A percentile compares a stretch with the other conserved stretches of the same genome.
These are phyloP conservation scores for Zaprionus capensis DNA, from an alignment of 1,140 invertebrate genomes.

Conservation along the genomic window DNA sequence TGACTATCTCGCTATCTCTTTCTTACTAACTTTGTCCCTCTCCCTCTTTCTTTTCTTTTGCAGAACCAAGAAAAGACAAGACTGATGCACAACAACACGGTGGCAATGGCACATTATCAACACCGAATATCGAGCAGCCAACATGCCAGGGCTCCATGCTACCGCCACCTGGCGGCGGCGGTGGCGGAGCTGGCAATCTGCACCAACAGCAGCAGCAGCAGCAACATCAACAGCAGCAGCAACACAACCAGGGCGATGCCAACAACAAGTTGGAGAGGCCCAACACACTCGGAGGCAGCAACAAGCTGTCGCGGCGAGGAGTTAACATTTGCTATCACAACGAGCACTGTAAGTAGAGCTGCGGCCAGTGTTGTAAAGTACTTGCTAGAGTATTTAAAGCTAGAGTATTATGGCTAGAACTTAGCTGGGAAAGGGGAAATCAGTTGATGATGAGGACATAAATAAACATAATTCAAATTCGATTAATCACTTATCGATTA, in stretches of 20 bases:
- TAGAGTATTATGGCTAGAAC: background rate
- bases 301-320: constrained; percentile 88
- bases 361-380: constrained; percentile 3
- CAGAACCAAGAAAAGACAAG: constrained; percentile 96
- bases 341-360: constrained; percentile 87
- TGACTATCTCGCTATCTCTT: background rate
- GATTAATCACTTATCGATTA: background rate
- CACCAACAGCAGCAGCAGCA: constrained; percentile 39
- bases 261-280: constrained; percentile 89
- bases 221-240: constrained; percentile 43
- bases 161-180: constrained; percentile 83
- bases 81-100: constrained; percentile 89
- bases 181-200: constrained; percentile 25
- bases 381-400: constrained; percentile 23
- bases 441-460: background rate
- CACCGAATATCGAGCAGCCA: constrained; percentile 86
- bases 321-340: constrained; percentile 89
- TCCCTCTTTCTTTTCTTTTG: constrained; percentile 58
- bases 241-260: constrained; percentile 58
- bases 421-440: constrained; percentile 4
- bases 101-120: constrained; percentile 87
- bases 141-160: constrained; percentile 84
- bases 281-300: constrained; percentile 89
- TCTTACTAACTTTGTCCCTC: constrained; percentile 11
- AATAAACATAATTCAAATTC: background rate